Base-by-base conservation (phyloP, 2,797 vertebrate species). In the Sarcoramphus papa region DNA sequence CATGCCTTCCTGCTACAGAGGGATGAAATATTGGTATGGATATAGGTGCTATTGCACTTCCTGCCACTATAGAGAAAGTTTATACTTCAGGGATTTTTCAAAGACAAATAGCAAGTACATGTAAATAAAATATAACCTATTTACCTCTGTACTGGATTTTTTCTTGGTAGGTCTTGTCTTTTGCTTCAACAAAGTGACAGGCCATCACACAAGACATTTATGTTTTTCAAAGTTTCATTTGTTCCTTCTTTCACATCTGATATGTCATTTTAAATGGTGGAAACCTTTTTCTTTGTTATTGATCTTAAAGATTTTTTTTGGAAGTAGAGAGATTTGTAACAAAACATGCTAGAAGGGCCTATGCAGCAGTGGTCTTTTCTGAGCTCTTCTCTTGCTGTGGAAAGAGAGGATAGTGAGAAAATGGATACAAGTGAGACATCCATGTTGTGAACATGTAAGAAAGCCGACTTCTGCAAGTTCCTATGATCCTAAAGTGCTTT, bases 81-180 rank as follows among this genome's bases (percentile, higher is more conserved):
- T 70, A 76, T 72, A 70, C 21, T 73, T 70, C 1, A 7, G 62
- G 64, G 73, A 63, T 73, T 79, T 94, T 87, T 93, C 41, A 70
- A 88, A 95, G 88, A 78, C 64, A 70, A 92, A 88, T 56, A 60
- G 35, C 30, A 91, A 95, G 76, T 88, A 89, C 13, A 45, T 56
- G 47, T 76, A 93, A 91, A 93, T 69, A 95, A 92, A 94, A 67
- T 72, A 78, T 63, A 82, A 80, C 57, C n/a, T 70, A 13, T 95
- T 93, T 76, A 74, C 43, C 33, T 77, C 30, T 82, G 14, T 60
- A 56, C 47, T 72, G 40, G 6, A n/a, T 19, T 88, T 95, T 91
- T 90, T 57, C 60, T 78, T 50, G 15, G 57, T 73, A 77, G n/a
- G 37, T 76, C 33, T 35, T 87, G n/a, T 91, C 57, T 85, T 79